A percentile compares a stretch with the other conserved stretches of the same genome.
Conservation (phyloP, 2,888 invertebrate species). For the Andrena camellia region DNA sequence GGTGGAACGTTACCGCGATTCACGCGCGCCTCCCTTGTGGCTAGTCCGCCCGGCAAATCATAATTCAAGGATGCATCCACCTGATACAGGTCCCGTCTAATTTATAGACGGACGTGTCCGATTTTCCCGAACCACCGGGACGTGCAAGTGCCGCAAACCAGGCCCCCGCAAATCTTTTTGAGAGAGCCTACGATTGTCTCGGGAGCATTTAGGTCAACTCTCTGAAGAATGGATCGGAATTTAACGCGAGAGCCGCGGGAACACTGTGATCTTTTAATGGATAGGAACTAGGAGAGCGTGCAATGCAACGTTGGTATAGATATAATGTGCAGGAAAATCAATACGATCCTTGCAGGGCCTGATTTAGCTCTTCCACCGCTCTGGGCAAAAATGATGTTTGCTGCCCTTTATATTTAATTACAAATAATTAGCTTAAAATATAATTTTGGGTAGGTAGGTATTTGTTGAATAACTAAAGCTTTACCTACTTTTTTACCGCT, state of each 20-base stretch:
- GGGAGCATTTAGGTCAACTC: constrained; percentile 28
- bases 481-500: no score
- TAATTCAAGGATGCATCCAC: constrained; percentile 47
- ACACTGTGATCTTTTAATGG: constrained; percentile 56
- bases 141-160: no score
- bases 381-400: no score
- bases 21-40: constrained; percentile 61
- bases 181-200: not conserved
- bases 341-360: constrained; percentile 13
- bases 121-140: not conserved
- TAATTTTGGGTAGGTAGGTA: no score
- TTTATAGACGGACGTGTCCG: not conserved
- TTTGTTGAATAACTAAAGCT: no score
- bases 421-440: no score
- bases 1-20: constrained; percentile 67
- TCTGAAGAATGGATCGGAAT: constrained; percentile 36
- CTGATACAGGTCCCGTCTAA: not conserved
- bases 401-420: no score
- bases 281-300: constrained; percentile 15
- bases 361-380: no score
- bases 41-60: constrained; percentile 44
- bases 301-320: not conserved
- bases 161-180: not conserved
- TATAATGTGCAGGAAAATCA: constrained; percentile 14
- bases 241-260: constrained; percentile 33